Conservation (phyloP, 2,797 vertebrate genomes). For the Apogon hyalosoma region DNA sequence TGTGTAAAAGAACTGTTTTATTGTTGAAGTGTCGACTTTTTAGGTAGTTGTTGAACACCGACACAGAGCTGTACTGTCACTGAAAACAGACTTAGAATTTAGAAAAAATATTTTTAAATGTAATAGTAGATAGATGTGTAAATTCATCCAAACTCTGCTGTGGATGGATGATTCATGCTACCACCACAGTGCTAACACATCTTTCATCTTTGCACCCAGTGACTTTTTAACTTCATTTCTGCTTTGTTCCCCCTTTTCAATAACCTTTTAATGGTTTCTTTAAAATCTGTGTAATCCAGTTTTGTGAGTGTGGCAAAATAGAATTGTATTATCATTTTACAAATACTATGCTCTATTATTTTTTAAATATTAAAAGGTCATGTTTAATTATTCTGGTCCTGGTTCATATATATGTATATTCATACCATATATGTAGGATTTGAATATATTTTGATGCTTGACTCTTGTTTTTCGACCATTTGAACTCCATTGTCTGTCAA, state of each 20-base stretch:
- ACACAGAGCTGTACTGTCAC: too few species aligned
- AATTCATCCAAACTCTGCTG: too few species aligned
- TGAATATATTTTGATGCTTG: conserved; percentile 10
- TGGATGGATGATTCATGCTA: neutral
- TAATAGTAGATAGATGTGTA: too few species aligned
- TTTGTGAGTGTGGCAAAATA: neutral
- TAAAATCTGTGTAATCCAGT: neutral
- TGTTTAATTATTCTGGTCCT: conserved; percentile 7
- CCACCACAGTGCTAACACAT: neutral
- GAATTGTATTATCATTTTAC: neutral
- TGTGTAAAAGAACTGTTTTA: too few species aligned
- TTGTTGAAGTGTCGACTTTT: too few species aligned
- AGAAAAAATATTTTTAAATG: too few species aligned
- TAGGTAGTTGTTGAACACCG: too few species aligned
- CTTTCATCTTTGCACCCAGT: neutral
- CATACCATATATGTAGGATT: too few species aligned
- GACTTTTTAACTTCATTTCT: conserved; percentile 1
- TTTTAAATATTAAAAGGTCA: conserved; percentile 14
- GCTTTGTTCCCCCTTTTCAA: neutral
- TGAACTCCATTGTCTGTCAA: conserved; percentile 48
- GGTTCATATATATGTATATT: neutral
- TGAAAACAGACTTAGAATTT: too few species aligned
- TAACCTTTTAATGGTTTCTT: neutral
- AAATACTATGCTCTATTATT: neutral
- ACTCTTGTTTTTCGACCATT: conserved; percentile 20